These are phyloP conservation scores for Mastacembelus armatus DNA, from an alignment of 2,797 vertebrate genomes.

Conservation along the genomic window DNA sequence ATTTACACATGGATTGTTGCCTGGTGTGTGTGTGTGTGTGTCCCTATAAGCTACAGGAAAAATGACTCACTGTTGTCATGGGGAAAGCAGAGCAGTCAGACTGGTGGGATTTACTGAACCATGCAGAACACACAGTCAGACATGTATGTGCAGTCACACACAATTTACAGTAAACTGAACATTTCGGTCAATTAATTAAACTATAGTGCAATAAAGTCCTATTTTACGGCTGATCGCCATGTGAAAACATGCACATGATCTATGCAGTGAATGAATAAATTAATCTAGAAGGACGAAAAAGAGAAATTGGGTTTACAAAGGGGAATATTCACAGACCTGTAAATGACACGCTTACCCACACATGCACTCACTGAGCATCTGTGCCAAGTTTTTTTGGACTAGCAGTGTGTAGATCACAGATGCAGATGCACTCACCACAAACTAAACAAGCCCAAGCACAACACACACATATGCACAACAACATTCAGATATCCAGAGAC, in stretches of 20 bases:
- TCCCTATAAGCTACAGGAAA: conserved; percentile 38
- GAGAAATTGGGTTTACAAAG: not conserved
- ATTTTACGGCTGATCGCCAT: not conserved
- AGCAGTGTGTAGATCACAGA: conserved; percentile 38
- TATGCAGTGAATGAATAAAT: not conserved
- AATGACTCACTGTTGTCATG: conserved; percentile 70
- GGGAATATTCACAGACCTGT: conserved; percentile 22
- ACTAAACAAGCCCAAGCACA: conserved; percentile 34
- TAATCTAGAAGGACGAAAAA: not conserved
- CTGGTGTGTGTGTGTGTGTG: conserved; percentile 5
- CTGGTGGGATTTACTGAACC: conserved; percentile 59
- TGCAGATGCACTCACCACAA: conserved; percentile 34
- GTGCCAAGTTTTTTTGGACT: conserved; percentile 36
- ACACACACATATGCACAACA: not conserved
- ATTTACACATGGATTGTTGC: conserved; percentile 40
- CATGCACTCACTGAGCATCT: conserved; percentile 19
- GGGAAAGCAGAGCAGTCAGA: conserved; percentile 51
- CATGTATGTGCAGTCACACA: conserved; percentile 17
- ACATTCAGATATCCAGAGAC: conserved; percentile 1
- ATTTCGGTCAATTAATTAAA: conserved; percentile 2
- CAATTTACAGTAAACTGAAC: conserved; percentile 11
- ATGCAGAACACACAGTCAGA: conserved; percentile 54
- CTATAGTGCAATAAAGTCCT: not conserved
- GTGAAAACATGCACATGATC: not conserved
- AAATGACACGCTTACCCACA: conserved; percentile 9